Evolutionary conservation across 2,113 vertebrate species (phyloP), one percentile per base, ranked within the genome.

Genomic region (Ophiodon elongatus): DNA sequence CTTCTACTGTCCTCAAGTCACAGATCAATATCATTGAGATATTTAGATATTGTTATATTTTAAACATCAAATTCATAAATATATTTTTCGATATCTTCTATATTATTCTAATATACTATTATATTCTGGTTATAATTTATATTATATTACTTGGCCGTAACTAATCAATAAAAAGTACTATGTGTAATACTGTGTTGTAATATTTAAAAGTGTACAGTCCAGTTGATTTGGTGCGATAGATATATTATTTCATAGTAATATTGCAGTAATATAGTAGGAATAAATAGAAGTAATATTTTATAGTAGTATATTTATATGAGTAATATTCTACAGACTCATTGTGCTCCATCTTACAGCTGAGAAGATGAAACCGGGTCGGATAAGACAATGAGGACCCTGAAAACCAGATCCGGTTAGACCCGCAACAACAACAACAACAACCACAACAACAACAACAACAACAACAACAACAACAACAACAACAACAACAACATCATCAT

Each of bases 381-480:
- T 2, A 4, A 15, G 21, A 35, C 70, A 1, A 25, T 15, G 27
- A 37, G 31, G 31, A 64, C 5, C 3, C 4, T 6, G 25, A 6
- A 35, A 63, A 59, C 23, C 27, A 8, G 25, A 56, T 56, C n/a
- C 54, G 4, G 39, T 8, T 27, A 1, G 39, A 74, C 63, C 68
- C 59, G 50, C 37, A 65, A 65, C 66, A 73, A n/a, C 70, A 60
- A 27, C 64, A 74, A 4, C 80, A 80, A 2, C 81, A 64, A 3
- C 82, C 54, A 41, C 69, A 60, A 15, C 66, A 66, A 0, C 33
- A 23, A 4, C 33, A 5, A n/a, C n/a, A n/a, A n/a, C n/a, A n/a
- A n/a, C n/a, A n/a, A n/a, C n/a, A n/a, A n/a, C n/a, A n/a, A n/a
- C n/a, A n/a, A n/a, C n/a, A n/a, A n/a, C n/a, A n/a, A n/a, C n/a